Evolutionary conservation across 2,113 vertebrate genomes (phyloP), one percentile per base, ranked within the genome.

Genomic region (Scatophagus argus): DNA sequence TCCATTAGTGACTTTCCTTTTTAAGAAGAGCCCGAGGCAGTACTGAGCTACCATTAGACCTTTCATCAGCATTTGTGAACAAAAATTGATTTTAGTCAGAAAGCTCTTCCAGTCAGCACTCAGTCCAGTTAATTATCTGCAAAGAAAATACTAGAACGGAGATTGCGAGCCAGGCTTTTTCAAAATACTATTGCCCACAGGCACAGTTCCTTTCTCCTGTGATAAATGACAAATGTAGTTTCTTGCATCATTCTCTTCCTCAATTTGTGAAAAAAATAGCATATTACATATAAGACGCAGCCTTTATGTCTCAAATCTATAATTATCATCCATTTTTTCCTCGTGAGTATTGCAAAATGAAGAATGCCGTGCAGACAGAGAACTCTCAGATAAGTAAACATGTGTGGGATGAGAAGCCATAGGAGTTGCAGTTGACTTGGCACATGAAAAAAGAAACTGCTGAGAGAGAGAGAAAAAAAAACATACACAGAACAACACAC

Each of bases 1-100:
- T 84, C 72, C 79, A 85, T 83, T 78, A 85, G 61, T 31, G 54
- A 70, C 13, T 68, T 77, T 83, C 43, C 54, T 52, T 38, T 77
- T 67, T 23, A 65, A 75, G 19, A 72, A 34, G 29, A 4, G 13
- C 36, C 10, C 1, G 8, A 61, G 16, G 39, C 39, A 64, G 32
- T 19, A 43, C 21, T 41, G 56, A 71, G 68, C 63, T 77, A 72
- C 68, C 63, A 83, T 58, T 80, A 51, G 16, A 43, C 23, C 49
- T 65, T 77, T 78, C 32, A 54, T 23, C 27, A 39, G n/a, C 21
- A 38, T 23, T n/a, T 31, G 25, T 36, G 10, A 19, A n/a, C 29
- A n/a, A n/a, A n/a, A n/a, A n/a, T n/a, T n/a, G n/a, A n/a, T n/a
- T n/a, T n/a, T n/a, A n/a, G n/a, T n/a, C n/a, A n/a, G n/a, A n/a